These are phyloP conservation scores for Scaptomyza reducta DNA, from an alignment of 2,888 invertebrate genomes.

Conservation along the genomic window DNA sequence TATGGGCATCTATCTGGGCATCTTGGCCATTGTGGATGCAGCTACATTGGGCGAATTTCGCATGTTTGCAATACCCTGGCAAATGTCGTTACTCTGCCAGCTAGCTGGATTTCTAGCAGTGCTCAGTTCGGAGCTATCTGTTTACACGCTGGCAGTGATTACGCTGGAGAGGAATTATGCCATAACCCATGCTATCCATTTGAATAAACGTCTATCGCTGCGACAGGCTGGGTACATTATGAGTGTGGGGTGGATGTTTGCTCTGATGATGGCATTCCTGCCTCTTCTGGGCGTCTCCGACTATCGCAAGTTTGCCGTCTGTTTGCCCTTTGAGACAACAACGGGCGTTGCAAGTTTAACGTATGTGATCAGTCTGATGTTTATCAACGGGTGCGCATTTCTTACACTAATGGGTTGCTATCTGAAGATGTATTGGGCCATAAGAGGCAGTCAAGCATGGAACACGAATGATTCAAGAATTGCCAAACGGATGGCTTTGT, in stretches of 20 bases:
- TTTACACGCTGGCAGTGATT: slow-evolving; percentile 97
- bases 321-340: slow-evolving; percentile 96
- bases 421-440: slow-evolving; percentile 98
- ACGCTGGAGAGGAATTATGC: slow-evolving; percentile 98
- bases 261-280: slow-evolving; percentile 92
- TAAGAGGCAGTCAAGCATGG: slow-evolving; percentile 98
- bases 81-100: slow-evolving; percentile 96
- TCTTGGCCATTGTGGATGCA: slow-evolving; percentile 97
- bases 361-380: slow-evolving; percentile 95
- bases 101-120: slow-evolving; percentile 97
- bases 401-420: slow-evolving; percentile 97
- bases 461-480: slow-evolving; percentile 98
- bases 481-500: slow-evolving; percentile 97
- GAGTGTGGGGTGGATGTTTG: slow-evolving; percentile 96
- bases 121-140: slow-evolving; percentile 96
- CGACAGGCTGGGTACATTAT: slow-evolving; percentile 96
- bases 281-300: slow-evolving; percentile 96
- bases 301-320: slow-evolving; percentile 98
- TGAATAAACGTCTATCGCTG: slow-evolving; percentile 96
- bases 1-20: slow-evolving; percentile 97
- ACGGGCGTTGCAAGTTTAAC: slow-evolving; percentile 90
- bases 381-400: slow-evolving; percentile 97
- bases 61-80: slow-evolving; percentile 98
- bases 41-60: slow-evolving; percentile 98
- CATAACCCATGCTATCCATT: slow-evolving; percentile 98